These are phyloP conservation scores for Phyto melanocephala DNA, from an alignment of 2,888 invertebrate species.

Conservation along the genomic window DNA sequence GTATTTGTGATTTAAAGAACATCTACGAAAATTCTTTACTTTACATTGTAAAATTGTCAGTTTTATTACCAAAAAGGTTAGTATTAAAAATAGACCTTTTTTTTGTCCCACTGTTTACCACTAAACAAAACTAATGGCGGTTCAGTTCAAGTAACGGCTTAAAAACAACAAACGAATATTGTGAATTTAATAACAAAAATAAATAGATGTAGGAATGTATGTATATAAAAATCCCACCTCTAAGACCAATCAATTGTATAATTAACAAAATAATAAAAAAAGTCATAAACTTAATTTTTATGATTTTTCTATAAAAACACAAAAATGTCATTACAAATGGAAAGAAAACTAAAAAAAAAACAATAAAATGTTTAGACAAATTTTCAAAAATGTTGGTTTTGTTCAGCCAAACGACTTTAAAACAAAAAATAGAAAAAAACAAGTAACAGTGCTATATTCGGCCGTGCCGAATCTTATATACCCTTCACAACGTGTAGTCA, in stretches of 20 bases:
- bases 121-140: background rate
- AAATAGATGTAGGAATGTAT: no score
- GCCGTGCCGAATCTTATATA: no score
- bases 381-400: background rate
- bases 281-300: constrained; percentile 5
- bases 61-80: no score
- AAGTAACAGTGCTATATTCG: no score
- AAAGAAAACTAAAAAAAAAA: background rate
- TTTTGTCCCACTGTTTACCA: background rate
- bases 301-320: constrained; percentile 20
- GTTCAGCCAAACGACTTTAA: no score
- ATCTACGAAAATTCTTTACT: no score
- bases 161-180: background rate
- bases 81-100: no score
- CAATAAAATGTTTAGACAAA: background rate
- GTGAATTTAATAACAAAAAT: constrained; percentile 12
- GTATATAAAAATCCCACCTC: background rate
- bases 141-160: background rate
- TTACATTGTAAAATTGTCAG: no score
- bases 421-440: no score
- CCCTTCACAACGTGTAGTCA: no score
- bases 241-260: constrained; percentile 7
- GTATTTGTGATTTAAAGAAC: no score
- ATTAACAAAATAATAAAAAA: constrained; percentile 7
- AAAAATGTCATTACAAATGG: background rate